Evolutionary conservation across 2,797 vertebrate genomes (phyloP), one percentile per base, ranked within the genome.

Genomic region (Rachycentron canadum): DNA sequence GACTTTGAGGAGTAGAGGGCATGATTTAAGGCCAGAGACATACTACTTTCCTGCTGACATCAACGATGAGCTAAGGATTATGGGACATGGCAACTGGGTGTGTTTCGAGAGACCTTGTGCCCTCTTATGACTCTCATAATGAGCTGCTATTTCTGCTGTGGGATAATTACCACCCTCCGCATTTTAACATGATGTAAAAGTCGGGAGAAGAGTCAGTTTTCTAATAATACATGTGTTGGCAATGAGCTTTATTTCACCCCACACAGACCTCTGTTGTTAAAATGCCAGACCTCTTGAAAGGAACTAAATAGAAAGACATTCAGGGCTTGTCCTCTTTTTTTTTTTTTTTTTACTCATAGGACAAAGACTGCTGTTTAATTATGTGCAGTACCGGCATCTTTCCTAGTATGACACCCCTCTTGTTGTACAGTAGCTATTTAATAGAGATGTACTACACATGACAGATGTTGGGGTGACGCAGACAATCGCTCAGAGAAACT

Each of bases 21-120:
- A 88, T 91, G 87, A 92, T 92, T 95, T 89, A 90, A 91, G 86
- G 83, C 88, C 83, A 94, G 80, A 84, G 86, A 93, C 92, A 86
- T 89, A 89, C 89, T 76, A 62, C 79, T 90, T 85, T 91, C 80
- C 81, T 84, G 80, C 90, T 89, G 89, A 93, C 90, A 92, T 86
- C 83, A 75, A 82, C 32, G 84, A 91, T 88, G 85, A 89, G 89
- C 83, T 30, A 67, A 90, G 85, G 89, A 91, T 94, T 93, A 93
- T 77, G 73, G 60, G 84, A 72, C 85, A 90, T 2, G 34, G 83
- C 79, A 85, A 87, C 73, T 76, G 70, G 88, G 70, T 89, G 85
- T 88, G 90, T 91, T 94, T 91, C 63, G 36, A 57, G 64, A 87
- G 90, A 93, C 90, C 90, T 85, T 73, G 72, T 91, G 89, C 87